Percentiles rank a stretch among this genome's conserved stretches.
Evolutionary conservation across 2,113 vertebrate species (phyloP).

Genomic region (Limnothrissa miodon): DNA sequence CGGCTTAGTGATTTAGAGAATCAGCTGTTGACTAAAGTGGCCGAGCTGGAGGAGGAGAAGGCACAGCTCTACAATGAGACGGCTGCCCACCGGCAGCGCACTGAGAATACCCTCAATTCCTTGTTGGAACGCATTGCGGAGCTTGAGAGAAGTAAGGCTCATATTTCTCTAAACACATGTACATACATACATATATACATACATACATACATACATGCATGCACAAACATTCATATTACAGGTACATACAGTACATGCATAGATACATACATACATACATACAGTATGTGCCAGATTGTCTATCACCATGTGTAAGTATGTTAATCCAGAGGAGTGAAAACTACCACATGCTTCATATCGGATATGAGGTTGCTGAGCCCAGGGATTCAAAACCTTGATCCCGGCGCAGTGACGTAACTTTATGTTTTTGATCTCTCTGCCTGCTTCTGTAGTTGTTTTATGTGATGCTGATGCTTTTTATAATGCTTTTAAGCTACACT

Average conservation of each 20-base stretch:
- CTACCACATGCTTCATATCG: background rate
- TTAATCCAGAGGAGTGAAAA: slow-evolving; percentile 11
- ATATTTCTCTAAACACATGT: background rate
- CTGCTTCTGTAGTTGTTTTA: background rate
- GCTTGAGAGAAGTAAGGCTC: slow-evolving; percentile 84
- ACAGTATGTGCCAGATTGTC: background rate
- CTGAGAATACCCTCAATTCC: slow-evolving; percentile 83
- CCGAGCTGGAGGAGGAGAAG: slow-evolving; percentile 93
- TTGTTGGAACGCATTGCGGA: slow-evolving; percentile 91
- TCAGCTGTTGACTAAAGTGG: slow-evolving; percentile 90
- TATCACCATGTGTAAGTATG: background rate
- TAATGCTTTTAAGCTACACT: background rate
- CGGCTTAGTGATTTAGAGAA: slow-evolving; percentile 88
- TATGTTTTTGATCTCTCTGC: background rate
- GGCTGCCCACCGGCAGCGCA: slow-evolving; percentile 87
- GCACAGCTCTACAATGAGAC: slow-evolving; percentile 94
- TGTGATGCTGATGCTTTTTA: background rate
- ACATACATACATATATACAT: background rate
- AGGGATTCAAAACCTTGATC: slow-evolving; percentile 17
- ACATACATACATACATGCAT: background rate
- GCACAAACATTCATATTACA: no score
- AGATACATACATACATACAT: background rate
- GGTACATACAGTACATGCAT: background rate
- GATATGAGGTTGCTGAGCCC: background rate
- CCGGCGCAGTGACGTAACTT: background rate